Evolutionary conservation across 1,140 invertebrate genomes (phyloP), one percentile per base, ranked within the genome.

Genomic region (Mylabris phalerata): DNA sequence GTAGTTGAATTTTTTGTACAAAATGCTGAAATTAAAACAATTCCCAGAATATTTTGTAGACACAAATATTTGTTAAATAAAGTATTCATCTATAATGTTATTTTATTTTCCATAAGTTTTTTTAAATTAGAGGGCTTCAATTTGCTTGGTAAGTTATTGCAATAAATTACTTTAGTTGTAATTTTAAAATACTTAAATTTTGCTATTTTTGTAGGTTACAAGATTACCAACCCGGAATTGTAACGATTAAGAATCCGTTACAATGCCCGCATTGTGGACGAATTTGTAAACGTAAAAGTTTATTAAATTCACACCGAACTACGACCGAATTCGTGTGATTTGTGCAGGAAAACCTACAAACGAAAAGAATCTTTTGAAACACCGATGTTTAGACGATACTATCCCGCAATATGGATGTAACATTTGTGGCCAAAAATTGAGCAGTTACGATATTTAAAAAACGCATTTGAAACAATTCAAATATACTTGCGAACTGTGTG

Each of bases 371-470:
- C 19, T 19, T 1, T 19, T 19, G 19, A 19, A 19, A 19, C 19
- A 19, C 19, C 19, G 19, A 1, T 19, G 19, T 19, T 19, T 19
- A 19, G 19, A 19, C 46, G 59, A 5, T 73, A 76, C 51, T 75
- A 73, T 45, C 77, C 75, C 56, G 69, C 73, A 48, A 62, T 77
- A 3, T 67, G 73, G 9, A 66, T 72, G 27, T 75, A 78, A 52
- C 65, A 71, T 68, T 72, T 5, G 78, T 78, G 13, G 13, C 13
- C 13, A 13, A 59, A 78, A 81, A 2, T 90, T 92, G 64, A 85
- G 81, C 6, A 78, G 87, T 0, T 79, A 82, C 24, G 81, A 83
- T 2, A 78, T 87, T 54, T 73, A 88, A 54, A 81, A 80, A 1
- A 80, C 80, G 10, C 87, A 90, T 65, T 77, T 80, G 11, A 79